Evolutionary conservation across 2,797 vertebrate species (phyloP), one percentile per base, ranked within the genome.

Genomic region (Psittacula derbiana): DNA sequence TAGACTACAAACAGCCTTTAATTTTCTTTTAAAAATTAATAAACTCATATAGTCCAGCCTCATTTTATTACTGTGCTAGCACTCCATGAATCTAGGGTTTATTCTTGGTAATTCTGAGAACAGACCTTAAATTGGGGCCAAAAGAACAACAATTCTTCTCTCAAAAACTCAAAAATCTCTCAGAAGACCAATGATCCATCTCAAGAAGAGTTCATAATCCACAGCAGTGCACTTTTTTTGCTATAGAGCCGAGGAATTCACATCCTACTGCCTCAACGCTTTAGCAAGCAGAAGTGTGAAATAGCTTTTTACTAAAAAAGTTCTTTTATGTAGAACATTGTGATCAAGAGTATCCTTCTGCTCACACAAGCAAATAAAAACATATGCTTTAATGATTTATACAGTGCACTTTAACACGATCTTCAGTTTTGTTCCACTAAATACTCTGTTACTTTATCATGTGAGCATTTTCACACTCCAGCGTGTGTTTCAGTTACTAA

Each of bases 401-500:
- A 67, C 43, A 46, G 60, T 8, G 36, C 40, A 10, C 75, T 95
- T 89, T 53, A 81, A 76, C 47, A 86, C 4, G 4, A 53, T 86
- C 65, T 46, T 88, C 78, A 41, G 38, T 76, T 89, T 89, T 76
- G 80, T 60, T 64, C 80, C 86, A 85, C 65, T 41, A 87, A 96
- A 93, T 47, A 79, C 30, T 49, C 76, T 44, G 43, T 73, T 36
- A 60, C 71, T 90, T 79, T 75, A 61, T 62, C 31, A 7, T 72
- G 52, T 6, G 57, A 92, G 46, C 47, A 47, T 93, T 96, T 91
- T 76, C 76, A 93, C 69, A 75, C 50, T 62, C 53, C 25, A 58
- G 49, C 62, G 50, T 3, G 67, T 84, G 80, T 43, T 91, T 78
- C 62, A 43, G 96, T 96, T 92, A 88, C 96, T 67, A 96, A 91